Conservation (phyloP, 2,113 vertebrate genomes). For the Trachemys scripta region DNA sequence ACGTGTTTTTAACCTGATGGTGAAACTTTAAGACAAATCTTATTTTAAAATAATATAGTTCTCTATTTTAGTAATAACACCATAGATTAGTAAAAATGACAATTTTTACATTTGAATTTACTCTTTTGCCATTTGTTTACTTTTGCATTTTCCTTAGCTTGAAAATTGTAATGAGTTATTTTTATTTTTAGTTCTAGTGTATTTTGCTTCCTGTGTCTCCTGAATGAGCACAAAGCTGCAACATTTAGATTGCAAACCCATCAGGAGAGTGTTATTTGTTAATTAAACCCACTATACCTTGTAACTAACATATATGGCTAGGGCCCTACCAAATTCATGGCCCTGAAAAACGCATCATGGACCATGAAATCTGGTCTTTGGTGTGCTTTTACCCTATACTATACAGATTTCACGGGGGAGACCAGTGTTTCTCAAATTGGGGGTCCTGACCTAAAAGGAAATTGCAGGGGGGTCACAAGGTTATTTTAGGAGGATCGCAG, state of each 20-base stretch:
- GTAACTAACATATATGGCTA: not conserved
- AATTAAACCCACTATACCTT: not conserved
- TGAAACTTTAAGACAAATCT: not conserved
- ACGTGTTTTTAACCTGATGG: not conserved
- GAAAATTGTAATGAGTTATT: not conserved
- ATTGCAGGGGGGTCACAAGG: too few relatives aligned
- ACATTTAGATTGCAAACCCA: not conserved
- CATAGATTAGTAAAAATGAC: not conserved
- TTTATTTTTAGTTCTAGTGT: not conserved
- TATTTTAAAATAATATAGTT: not conserved
- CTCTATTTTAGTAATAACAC: not conserved
- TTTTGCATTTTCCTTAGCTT: not conserved
- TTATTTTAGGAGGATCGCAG: too few relatives aligned
- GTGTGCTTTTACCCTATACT: too few relatives aligned
- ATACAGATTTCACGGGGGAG: too few relatives aligned
- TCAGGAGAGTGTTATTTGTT: not conserved
- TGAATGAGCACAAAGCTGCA: not conserved
- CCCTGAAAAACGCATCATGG: too few relatives aligned
- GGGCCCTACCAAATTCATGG: too few relatives aligned
- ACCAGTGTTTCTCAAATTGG: too few relatives aligned
- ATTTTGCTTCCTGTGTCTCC: not conserved
- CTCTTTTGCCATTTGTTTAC: not conserved
- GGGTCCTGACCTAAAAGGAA: too few relatives aligned
- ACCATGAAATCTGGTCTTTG: too few relatives aligned
- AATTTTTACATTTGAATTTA: not conserved